Base-by-base conservation (phyloP, 2,888 invertebrate genomes). In the Eupithecia vulgata region DNA sequence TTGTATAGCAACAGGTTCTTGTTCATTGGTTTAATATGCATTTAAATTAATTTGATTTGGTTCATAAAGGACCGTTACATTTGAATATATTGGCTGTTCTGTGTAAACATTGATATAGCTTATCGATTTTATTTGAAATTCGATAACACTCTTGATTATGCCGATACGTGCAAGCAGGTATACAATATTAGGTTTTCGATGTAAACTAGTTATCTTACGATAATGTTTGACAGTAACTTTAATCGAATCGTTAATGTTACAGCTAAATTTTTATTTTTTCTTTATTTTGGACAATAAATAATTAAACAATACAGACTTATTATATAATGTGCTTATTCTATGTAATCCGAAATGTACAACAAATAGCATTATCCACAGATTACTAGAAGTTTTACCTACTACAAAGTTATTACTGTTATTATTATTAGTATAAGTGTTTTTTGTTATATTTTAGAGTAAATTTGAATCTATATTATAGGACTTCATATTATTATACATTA, bases 21-120 rank as follows among this genome's bases (percentile, higher is more conserved):
- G 13, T 10, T 12, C 34, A 67, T 70, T 67, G 67, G 69, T 75
- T 78, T 71, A 64, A 71, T 68, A 73, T 59, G 57, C 67, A 76
- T 77, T 70, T 71, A 71, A 74, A 67, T 76, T 68, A 62, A 72
- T 76, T 70, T 73, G 45, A 68, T 72, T 76, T 69, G 37, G 45
- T 78, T 72, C 61, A 62, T 76, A 78, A 78, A 68, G 62, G 59
- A 71, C 80, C 81, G 82, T 81, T 82, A 77, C 64, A n/a, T 80
- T 79, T 76, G 72, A 77, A 79, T 79, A 77, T 64, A 71, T 76
- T 68, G 70, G 71, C 35, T 70, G 76, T 76, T 78, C 70, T 71
- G 57, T 65, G 66, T 70, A 79, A 79, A 80, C 75, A 79, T 80
- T 79, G 69, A 71, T 72, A 72, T 75, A 48, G 52, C 62, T 75